phyloP scores from a whole-genome alignment of 2,797 vertebrate species.

The Danio albolineatus region DNA sequence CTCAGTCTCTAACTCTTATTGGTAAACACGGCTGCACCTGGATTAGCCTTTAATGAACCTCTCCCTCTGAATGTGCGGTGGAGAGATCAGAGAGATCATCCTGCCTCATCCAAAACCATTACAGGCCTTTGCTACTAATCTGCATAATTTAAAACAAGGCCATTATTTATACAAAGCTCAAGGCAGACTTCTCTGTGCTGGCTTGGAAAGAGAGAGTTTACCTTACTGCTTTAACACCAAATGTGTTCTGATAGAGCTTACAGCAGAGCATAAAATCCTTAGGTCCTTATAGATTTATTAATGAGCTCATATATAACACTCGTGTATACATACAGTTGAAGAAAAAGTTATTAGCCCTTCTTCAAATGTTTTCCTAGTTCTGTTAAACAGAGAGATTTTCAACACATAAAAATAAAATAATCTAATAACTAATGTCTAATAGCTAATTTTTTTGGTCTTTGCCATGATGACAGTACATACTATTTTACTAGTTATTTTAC shows the following conservation, averaged over 20 bases:
- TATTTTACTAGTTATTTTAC: no score
- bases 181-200: not conserved
- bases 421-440: no score
- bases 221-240: constrained; percentile 6
- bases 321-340: no score
- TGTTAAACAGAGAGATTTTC: no score
- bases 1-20: constrained; percentile 33
- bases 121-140: constrained; percentile 72
- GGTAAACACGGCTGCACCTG: constrained; percentile 67
- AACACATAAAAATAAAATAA: no score
- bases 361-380: no score
- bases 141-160: constrained; percentile 76
- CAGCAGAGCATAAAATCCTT: not conserved
- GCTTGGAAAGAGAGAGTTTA: constrained; percentile 22
- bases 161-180: constrained; percentile 59
- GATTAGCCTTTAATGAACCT: constrained; percentile 79
- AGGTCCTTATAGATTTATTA: not conserved
- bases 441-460: no score
- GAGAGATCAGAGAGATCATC: constrained; percentile 66
- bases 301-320: not conserved
- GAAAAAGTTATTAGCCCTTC: no score
- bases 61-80: constrained; percentile 71
- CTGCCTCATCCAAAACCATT: constrained; percentile 72
- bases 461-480: no score
- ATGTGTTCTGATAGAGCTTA: constrained; percentile 30